Percentiles rank a stretch among this genome's conserved stretches.
phyloP scores from a whole-genome alignment of 2,888 invertebrate genomes.

The Seira ritae region DNA sequence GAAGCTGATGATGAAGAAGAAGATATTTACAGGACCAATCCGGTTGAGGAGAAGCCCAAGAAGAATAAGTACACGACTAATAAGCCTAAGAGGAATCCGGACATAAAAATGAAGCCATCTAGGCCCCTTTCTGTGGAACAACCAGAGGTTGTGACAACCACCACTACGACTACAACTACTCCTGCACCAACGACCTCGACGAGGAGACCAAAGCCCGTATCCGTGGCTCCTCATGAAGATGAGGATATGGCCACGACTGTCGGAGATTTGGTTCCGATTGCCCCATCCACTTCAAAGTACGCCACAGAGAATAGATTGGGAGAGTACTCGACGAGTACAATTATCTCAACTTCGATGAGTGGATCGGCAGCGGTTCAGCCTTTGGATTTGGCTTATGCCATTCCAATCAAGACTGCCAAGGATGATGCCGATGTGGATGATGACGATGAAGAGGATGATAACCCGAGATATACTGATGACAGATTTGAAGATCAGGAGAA shows the following conservation, averaged over 20 bases:
- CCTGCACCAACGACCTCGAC: background rate
- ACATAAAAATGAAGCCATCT: background rate
- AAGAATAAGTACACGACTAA: conserved; percentile 28
- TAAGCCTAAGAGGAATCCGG: conserved; percentile 13
- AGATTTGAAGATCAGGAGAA: conserved; percentile 7
- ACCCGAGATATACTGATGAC: conserved; percentile 46
- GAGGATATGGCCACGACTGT: background rate
- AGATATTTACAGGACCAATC: conserved; percentile 18
- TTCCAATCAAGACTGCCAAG: conserved; percentile 28
- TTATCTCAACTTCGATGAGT: conserved; percentile 28
- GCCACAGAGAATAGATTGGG: conserved; percentile 19
- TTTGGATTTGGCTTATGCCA: conserved; percentile 20
- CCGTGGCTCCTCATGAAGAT: no score
- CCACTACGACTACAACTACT: background rate
- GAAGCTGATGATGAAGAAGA: conserved; percentile 45
- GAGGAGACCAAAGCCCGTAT: no score
- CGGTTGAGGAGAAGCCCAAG: conserved; percentile 23
- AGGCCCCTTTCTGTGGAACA: background rate
- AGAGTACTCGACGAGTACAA: conserved; percentile 12
- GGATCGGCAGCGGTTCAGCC: conserved; percentile 35
- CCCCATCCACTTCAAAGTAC: background rate
- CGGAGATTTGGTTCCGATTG: background rate
- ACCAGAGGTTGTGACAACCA: no score
- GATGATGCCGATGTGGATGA: conserved; percentile 13
- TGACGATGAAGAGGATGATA: conserved; percentile 49